phyloP scores from a whole-genome alignment of 1,140 invertebrate genomes.

The Trichonephila inaurata region DNA sequence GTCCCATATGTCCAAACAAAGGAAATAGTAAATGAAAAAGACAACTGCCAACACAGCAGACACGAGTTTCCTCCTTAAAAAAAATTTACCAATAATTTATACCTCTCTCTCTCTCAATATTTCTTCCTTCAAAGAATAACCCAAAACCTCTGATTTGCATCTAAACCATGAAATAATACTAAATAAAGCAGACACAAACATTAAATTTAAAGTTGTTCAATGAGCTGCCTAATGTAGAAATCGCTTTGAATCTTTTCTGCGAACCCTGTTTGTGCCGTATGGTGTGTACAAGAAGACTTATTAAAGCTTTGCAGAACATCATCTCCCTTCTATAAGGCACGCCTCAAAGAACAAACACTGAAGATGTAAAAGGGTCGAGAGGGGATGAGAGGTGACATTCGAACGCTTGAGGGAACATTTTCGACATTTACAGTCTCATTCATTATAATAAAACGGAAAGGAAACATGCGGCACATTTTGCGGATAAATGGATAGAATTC shows the following conservation, averaged over 20 bases:
- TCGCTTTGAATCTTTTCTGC: background rate
- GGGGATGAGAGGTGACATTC: background rate
- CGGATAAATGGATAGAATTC: background rate
- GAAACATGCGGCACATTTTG: background rate
- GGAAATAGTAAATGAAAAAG: no score
- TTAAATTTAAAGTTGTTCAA: no score
- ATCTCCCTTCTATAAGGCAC: background rate
- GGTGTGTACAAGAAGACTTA: slow-evolving; percentile 36
- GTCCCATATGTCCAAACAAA: no score
- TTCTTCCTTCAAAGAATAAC: no score
- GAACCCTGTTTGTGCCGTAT: background rate
- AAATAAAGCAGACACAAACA: no score
- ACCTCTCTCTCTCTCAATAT: no score
- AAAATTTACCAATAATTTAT: no score
- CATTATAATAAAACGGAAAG: slow-evolving; percentile 4
- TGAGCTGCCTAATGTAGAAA: no score
- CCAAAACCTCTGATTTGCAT: no score
- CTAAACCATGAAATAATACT: no score
- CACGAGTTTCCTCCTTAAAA: no score
- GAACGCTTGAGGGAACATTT: slow-evolving; percentile 8
- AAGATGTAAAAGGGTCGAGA: background rate
- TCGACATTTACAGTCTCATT: slow-evolving; percentile 19
- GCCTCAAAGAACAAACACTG: slow-evolving; percentile 58
- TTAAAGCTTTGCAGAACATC: slow-evolving; percentile 36
- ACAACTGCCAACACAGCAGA: no score